Conservation (phyloP, 2,113 vertebrate genomes). For the Dipodomys ordii region DNA sequence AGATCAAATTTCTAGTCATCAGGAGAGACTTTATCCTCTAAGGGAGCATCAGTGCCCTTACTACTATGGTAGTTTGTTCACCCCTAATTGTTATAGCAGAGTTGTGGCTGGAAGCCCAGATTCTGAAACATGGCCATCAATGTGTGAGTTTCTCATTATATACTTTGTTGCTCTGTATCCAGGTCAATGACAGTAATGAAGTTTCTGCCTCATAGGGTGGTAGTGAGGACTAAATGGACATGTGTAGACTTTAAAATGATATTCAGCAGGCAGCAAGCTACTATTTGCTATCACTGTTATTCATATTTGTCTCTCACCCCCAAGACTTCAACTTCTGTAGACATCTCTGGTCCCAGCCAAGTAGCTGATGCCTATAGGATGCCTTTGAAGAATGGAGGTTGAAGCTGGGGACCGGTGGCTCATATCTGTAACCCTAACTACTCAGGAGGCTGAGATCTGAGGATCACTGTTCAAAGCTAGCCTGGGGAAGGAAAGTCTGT, state of each 20-base stretch:
- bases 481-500: no score
- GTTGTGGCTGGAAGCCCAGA: background rate
- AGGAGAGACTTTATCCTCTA: background rate
- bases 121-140: background rate
- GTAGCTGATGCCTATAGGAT: background rate
- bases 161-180: background rate
- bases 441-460: no score
- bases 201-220: background rate
- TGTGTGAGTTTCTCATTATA: background rate
- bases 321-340: background rate
- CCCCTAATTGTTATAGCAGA: background rate
- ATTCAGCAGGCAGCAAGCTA: background rate
- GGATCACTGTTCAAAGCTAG: no score
- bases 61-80: background rate
- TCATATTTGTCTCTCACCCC: background rate
- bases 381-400: background rate
- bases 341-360: background rate
- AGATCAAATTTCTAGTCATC: background rate
- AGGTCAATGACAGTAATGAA: background rate
- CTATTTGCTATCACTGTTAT: background rate
- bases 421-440: no score
- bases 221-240: background rate
- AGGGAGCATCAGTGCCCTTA: background rate
- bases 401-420: no score
- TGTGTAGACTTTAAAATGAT: background rate